phyloP scores from a whole-genome alignment of 1,140 invertebrate genomes.

The Parasteatoda tepidariorum region DNA sequence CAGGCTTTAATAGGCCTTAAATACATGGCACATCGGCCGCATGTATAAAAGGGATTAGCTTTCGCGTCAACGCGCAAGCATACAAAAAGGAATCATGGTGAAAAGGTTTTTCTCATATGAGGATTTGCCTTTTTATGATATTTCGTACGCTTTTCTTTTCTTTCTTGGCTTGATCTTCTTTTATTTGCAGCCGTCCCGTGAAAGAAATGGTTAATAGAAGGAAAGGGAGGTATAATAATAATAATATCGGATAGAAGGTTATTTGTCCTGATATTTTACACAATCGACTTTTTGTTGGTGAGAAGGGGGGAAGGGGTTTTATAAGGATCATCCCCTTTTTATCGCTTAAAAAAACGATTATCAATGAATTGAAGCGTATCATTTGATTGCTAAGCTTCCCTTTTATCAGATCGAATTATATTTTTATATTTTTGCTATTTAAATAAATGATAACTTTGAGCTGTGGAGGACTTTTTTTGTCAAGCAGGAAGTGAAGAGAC shows the following conservation, averaged over 20 bases:
- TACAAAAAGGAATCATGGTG: constrained; percentile 44
- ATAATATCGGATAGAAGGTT: constrained; percentile 33
- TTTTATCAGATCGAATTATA: background rate
- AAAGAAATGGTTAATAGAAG: constrained; percentile 51
- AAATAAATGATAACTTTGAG: background rate
- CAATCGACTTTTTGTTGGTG: constrained; percentile 35
- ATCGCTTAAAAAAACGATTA: constrained; percentile 11
- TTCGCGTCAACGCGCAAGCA: constrained; percentile 50
- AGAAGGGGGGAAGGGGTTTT: background rate
- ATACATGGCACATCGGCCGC: constrained; percentile 57
- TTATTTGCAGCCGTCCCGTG: constrained; percentile 11
- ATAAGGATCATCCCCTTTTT: constrained; percentile 15
- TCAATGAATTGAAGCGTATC: constrained; percentile 47
- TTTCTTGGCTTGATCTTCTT: constrained; percentile 32
- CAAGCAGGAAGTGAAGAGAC: background rate
- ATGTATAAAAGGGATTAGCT: constrained; percentile 59
- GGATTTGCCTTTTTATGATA: constrained; percentile 46
- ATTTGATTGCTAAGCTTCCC: constrained; percentile 40
- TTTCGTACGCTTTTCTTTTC: constrained; percentile 1
- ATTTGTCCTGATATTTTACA: constrained; percentile 53
- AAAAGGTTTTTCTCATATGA: constrained; percentile 18
- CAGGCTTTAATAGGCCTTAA: constrained; percentile 60
- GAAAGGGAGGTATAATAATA: constrained; percentile 16
- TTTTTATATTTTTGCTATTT: background rate
- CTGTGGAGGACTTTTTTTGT: background rate